Percentiles rank a stretch among this genome's conserved stretches.
Conservation (phyloP, 2,797 vertebrate genomes). For the Danio kyathit region DNA sequence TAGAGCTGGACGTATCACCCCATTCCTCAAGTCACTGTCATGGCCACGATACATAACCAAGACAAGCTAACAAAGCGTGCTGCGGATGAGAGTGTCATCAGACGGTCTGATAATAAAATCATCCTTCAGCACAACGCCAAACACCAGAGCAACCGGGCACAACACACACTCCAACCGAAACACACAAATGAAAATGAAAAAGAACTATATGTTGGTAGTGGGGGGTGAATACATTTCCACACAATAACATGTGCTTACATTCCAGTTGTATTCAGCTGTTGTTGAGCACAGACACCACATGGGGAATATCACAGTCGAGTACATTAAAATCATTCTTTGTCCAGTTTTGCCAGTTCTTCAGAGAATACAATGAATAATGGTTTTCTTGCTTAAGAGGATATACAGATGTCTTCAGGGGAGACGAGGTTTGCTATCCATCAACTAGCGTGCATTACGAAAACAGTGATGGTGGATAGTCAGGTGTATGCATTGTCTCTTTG, state of each 20-base stretch:
- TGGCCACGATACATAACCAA: slow-evolving; percentile 36
- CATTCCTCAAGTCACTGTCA: slow-evolving; percentile 51
- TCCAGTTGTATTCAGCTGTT: slow-evolving; percentile 31
- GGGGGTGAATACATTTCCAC: slow-evolving; percentile 2
- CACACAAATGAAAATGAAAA: not conserved
- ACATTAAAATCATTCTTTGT: slow-evolving; percentile 31
- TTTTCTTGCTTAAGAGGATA: slow-evolving; percentile 47
- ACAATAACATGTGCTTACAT: slow-evolving; percentile 1
- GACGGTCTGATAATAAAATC: slow-evolving; percentile 43
- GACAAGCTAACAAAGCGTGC: slow-evolving; percentile 33
- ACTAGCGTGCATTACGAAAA: slow-evolving; percentile 34
- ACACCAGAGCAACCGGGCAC: not conserved
- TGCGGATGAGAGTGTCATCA: slow-evolving; percentile 27
- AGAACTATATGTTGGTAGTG: not conserved
- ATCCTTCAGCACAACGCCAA: not conserved
- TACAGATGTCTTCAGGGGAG: slow-evolving; percentile 47
- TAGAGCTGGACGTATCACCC: slow-evolving; percentile 18
- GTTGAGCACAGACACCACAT: slow-evolving; percentile 34
- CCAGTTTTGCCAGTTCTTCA: slow-evolving; percentile 31
- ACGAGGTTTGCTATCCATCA: slow-evolving; percentile 38
- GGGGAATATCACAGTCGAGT: slow-evolving; percentile 43
- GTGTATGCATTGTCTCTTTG: slow-evolving; percentile 13
- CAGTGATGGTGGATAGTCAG: slow-evolving; percentile 24
- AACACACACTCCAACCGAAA: not conserved
- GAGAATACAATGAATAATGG: slow-evolving; percentile 36